Evolutionary conservation across 2,888 invertebrate genomes (phyloP).

Genomic region (Aphodius granarius): DNA sequence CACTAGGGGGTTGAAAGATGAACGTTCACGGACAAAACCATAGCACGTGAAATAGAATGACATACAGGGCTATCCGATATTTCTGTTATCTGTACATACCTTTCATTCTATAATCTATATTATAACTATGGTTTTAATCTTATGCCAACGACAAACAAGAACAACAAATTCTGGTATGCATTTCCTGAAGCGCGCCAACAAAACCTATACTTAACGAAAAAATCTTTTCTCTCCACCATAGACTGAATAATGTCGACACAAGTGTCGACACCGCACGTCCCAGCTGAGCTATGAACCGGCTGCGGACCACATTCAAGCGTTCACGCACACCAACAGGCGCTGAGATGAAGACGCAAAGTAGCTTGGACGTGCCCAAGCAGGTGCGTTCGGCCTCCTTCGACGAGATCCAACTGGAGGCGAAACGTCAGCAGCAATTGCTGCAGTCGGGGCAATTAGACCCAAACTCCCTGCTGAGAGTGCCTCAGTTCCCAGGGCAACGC

Average conservation of each 20-base stretch:
- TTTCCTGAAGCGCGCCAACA: not conserved
- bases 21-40: no score
- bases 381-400: slow-evolving; percentile 89
- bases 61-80: no score
- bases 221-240: slow-evolving; percentile 5
- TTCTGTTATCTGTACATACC: no score
- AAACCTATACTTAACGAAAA: not conserved
- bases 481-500: slow-evolving; percentile 67
- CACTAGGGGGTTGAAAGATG: no score
- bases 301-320: slow-evolving; percentile 85
- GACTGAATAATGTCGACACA: slow-evolving; percentile 21
- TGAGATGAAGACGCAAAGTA: slow-evolving; percentile 90
- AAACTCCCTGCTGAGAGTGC: slow-evolving; percentile 62
- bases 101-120: no score
- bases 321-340: slow-evolving; percentile 86
- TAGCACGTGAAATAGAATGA: no score
- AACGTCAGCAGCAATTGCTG: slow-evolving; percentile 67
- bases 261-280: slow-evolving; percentile 38
- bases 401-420: slow-evolving; percentile 81
- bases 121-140: no score
- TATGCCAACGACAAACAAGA: no score
- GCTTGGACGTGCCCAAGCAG: slow-evolving; percentile 88
- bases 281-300: slow-evolving; percentile 65
- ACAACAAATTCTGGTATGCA: not conserved
- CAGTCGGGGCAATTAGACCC: slow-evolving; percentile 37